Percentiles rank a stretch among this genome's conserved stretches.
Conservation (phyloP, 2,113 vertebrate species). For the Ciconia stormi region DNA sequence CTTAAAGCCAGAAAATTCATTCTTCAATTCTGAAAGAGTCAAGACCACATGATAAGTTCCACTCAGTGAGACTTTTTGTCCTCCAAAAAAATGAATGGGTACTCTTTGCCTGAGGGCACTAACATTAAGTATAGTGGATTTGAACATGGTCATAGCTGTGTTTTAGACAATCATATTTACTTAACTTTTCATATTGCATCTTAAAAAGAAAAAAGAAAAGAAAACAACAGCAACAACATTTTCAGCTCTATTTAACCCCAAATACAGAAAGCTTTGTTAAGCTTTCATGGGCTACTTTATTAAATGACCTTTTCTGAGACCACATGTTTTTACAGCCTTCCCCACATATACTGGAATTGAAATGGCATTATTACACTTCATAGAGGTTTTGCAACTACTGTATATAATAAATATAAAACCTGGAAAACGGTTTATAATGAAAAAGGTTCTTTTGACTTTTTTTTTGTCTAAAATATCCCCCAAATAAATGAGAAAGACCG, state of each 20-base stretch:
- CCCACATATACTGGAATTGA: not conserved
- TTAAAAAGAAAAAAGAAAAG: not conserved
- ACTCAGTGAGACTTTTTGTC: not conserved
- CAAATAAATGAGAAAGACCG: not conserved
- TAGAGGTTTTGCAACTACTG: not conserved
- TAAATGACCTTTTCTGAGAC: not conserved
- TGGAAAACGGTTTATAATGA: not conserved
- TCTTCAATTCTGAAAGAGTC: not conserved
- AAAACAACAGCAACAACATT: not conserved
- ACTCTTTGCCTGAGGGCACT: not conserved
- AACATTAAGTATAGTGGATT: not conserved
- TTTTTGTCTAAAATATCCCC: not conserved
- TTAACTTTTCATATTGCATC: not conserved
- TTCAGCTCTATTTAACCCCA: constrained; percentile 38
- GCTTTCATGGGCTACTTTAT: not conserved
- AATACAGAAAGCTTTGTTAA: not conserved
- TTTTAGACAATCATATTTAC: not conserved
- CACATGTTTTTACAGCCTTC: not conserved
- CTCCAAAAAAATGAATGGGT: not conserved
- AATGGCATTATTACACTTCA: not conserved
- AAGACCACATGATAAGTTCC: not conserved
- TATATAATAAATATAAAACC: not conserved
- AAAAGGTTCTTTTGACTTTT: not conserved
- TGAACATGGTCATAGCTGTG: not conserved
- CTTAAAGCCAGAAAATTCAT: not conserved